These are phyloP conservation scores for Cairina moschata DNA, from an alignment of 2,113 vertebrate species.

Conservation along the genomic window DNA sequence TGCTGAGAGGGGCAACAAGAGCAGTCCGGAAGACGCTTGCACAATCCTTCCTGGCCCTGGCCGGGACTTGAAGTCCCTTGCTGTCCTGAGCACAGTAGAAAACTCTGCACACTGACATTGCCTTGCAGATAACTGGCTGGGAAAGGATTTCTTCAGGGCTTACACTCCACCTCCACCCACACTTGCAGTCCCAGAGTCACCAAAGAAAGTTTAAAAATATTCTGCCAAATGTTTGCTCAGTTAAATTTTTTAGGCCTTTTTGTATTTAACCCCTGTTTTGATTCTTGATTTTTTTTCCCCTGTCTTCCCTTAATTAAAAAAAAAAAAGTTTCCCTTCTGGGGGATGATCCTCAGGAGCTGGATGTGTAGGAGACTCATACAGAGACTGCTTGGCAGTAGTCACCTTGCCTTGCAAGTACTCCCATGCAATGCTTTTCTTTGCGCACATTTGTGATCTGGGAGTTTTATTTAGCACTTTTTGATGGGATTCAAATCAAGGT, in stretches of 20 bases:
- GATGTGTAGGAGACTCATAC: not conserved
- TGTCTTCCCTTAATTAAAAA: not conserved
- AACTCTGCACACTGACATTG: not conserved
- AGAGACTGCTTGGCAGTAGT: not conserved
- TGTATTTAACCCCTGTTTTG: conserved; percentile 5
- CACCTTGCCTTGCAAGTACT: not conserved
- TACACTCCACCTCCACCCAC: conserved; percentile 45
- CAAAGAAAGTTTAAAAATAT: conserved; percentile 67
- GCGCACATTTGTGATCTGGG: not conserved
- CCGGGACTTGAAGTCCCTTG: not conserved
- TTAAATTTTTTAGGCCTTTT: conserved; percentile 39
- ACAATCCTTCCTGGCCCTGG: conserved; percentile 24
- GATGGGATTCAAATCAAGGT: not conserved
- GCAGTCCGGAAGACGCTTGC: not conserved
- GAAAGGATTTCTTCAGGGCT: conserved; percentile 19
- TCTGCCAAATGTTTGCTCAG: conserved; percentile 62
- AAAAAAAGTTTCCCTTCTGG: not conserved
- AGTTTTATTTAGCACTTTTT: conserved; percentile 25
- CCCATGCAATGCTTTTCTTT: not conserved
- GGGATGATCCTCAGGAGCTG: not conserved
- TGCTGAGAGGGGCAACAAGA: conserved; percentile 9
- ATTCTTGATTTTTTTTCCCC: not conserved
- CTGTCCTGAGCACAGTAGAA: conserved; percentile 4
- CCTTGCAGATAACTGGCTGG: conserved; percentile 10
- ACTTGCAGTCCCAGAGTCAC: conserved; percentile 60